These are phyloP conservation scores for Aplysina aerophoba DNA, from an alignment of 37 sponge, comb jelly and placozoan species.

Conservation along the genomic window DNA sequence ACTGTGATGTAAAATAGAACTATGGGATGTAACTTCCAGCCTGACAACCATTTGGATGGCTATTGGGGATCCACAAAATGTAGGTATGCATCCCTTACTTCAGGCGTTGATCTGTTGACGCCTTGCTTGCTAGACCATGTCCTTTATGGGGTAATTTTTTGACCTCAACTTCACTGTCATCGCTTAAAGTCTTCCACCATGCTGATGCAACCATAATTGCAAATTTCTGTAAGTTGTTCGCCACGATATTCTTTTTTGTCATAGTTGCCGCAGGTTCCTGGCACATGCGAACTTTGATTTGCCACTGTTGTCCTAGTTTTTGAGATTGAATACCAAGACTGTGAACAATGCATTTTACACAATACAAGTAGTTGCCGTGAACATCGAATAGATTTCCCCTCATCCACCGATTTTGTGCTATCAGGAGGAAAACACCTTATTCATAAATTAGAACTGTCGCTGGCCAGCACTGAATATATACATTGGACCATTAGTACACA, in stretches of 20 bases:
- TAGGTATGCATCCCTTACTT: slow-evolving; percentile 22
- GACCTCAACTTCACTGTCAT: slow-evolving; percentile 44
- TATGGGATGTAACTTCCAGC: slow-evolving; percentile 39
- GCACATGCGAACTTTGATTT: slow-evolving; percentile 20
- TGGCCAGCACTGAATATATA: too few species aligned
- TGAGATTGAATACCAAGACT: slow-evolving; percentile 7
- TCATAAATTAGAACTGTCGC: too few species aligned
- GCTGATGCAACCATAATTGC: neutral
- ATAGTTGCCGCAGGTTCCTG: slow-evolving; percentile 4
- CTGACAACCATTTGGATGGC: slow-evolving; percentile 45
- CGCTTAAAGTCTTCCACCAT: slow-evolving; percentile 15
- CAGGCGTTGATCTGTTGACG: slow-evolving; percentile 13
- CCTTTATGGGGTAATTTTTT: slow-evolving; percentile 29
- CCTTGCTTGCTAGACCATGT: slow-evolving; percentile 12
- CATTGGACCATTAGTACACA: too few species aligned
- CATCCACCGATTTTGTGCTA: slow-evolving; percentile 42
- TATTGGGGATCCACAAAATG: slow-evolving; percentile 50
- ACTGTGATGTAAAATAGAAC: slow-evolving; percentile 33
- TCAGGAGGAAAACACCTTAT: too few species aligned
- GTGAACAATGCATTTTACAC: slow-evolving; percentile 20
- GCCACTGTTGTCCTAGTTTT: slow-evolving; percentile 1
- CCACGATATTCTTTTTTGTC: slow-evolving; percentile 1
- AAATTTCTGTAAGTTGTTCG: slow-evolving; percentile 2
- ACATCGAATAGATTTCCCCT: slow-evolving; percentile 29
- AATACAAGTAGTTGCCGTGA: slow-evolving; percentile 39